Percentiles rank a stretch among this genome's conserved stretches.
These are phyloP conservation scores for Cynopterus sphinx DNA, from an alignment of 2,797 vertebrate species.

Conservation along the genomic window DNA sequence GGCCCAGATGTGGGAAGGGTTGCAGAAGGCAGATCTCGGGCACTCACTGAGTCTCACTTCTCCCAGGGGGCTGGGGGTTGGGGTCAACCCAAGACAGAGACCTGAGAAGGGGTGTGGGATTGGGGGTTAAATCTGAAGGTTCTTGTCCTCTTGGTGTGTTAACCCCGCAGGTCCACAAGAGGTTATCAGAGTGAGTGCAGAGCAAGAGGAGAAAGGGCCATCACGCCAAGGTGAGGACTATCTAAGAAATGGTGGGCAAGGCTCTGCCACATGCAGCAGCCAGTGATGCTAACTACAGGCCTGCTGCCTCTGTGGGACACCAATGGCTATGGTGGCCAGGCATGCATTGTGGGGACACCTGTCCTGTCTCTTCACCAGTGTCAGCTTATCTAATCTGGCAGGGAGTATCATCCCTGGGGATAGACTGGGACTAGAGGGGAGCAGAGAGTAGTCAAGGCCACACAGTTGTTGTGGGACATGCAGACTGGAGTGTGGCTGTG, in stretches of 20 bases:
- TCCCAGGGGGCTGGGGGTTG: background rate
- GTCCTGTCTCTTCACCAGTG: background rate
- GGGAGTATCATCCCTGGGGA: background rate
- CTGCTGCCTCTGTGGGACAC: background rate
- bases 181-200: background rate
- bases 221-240: background rate
- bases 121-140: background rate
- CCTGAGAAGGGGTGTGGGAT: too few species aligned
- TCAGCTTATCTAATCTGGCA: background rate
- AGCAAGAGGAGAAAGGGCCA: background rate
- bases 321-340: fast-evolving
- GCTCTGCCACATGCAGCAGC: fast-evolving
- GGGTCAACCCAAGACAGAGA: background rate
- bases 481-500: background rate
- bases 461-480: background rate
- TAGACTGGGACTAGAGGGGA: background rate
- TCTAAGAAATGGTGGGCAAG: background rate
- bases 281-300: background rate
- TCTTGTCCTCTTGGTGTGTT: background rate
- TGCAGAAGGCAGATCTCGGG: background rate
- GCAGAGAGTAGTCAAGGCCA: background rate
- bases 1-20: background rate
- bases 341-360: background rate
- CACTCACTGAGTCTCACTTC: background rate
- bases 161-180: background rate